phyloP scores from a whole-genome alignment of 2,888 invertebrate species.

The Cremastinae sp. region DNA sequence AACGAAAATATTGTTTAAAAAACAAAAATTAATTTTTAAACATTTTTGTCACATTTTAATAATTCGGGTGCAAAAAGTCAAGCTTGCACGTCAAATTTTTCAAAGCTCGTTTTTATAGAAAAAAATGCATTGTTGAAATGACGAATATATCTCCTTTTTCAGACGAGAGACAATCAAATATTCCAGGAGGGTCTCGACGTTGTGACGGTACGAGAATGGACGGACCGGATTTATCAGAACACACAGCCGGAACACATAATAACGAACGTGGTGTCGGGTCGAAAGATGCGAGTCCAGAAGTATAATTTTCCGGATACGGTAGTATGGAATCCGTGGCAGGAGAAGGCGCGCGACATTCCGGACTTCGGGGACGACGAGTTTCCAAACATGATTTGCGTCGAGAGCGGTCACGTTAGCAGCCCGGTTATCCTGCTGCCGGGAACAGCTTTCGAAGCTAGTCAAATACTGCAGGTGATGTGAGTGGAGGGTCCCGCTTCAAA shows the following conservation, averaged over 20 bases:
- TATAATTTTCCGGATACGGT: conserved; percentile 98
- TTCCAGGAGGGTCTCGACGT: conserved; percentile 95
- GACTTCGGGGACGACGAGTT: conserved; percentile 99
- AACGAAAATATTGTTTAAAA: no score
- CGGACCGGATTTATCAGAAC: conserved; percentile 96
- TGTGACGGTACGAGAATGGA: conserved; percentile 95
- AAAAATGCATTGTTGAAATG: background rate
- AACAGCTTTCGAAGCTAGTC: conserved; percentile 95
- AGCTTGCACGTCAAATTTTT: no score
- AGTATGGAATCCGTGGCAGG: conserved; percentile 98
- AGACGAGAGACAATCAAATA: conserved; percentile 92
- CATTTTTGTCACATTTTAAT: background rate
- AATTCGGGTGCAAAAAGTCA: background rate
- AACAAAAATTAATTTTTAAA: no score
- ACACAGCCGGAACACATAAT: conserved; percentile 96
- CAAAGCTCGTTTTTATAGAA: no score
- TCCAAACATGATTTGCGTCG: conserved; percentile 97
- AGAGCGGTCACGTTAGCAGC: conserved; percentile 94
- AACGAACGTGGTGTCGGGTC: conserved; percentile 94
- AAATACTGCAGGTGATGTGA: conserved; percentile 90
- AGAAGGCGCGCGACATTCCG: conserved; percentile 94
- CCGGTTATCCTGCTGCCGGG: conserved; percentile 94
- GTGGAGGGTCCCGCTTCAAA: conserved; percentile 80
- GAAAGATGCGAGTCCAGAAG: conserved; percentile 96
- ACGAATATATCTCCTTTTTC: conserved; percentile 61